A percentile compares a stretch with the other conserved stretches of the same genome.
Evolutionary conservation across 2,797 vertebrate genomes (phyloP).

Genomic region (Dipus sagitta): DNA sequence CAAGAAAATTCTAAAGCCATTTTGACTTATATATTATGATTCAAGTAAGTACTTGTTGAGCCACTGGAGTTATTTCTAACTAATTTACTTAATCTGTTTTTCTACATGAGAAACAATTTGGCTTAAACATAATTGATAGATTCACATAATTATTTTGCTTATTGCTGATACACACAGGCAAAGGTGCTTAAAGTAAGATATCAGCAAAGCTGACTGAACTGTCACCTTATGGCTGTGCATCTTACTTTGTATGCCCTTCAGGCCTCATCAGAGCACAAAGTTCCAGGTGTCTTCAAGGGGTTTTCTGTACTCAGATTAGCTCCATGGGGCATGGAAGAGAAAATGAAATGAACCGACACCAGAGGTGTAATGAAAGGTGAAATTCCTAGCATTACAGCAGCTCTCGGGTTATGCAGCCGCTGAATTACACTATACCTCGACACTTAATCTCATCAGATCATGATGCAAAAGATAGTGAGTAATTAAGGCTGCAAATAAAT

Average conservation of each 20-base stretch:
- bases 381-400: constrained; percentile 11
- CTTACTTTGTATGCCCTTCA: constrained; percentile 74
- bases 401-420: background rate
- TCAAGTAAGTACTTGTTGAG: background rate
- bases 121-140: background rate
- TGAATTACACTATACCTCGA: constrained; percentile 29
- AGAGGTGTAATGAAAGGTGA: constrained; percentile 59
- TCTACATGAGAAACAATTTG: constrained; percentile 2
- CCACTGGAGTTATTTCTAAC: background rate
- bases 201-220: constrained; percentile 52
- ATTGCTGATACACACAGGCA: background rate
- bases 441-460: background rate
- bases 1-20: background rate
- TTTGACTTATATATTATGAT: background rate
- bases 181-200: background rate
- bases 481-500: constrained; percentile 47
- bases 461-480: background rate
- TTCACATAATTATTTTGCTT: background rate
- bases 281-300: constrained; percentile 60
- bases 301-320: constrained; percentile 68
- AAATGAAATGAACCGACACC: constrained; percentile 49
- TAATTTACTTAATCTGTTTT: constrained; percentile 47
- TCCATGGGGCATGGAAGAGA: constrained; percentile 51
- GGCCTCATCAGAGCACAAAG: constrained; percentile 71
- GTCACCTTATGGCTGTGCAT: constrained; percentile 36